These are phyloP conservation scores for Seira sanloemensis DNA, from an alignment of 2,888 invertebrate genomes.

Conservation along the genomic window DNA sequence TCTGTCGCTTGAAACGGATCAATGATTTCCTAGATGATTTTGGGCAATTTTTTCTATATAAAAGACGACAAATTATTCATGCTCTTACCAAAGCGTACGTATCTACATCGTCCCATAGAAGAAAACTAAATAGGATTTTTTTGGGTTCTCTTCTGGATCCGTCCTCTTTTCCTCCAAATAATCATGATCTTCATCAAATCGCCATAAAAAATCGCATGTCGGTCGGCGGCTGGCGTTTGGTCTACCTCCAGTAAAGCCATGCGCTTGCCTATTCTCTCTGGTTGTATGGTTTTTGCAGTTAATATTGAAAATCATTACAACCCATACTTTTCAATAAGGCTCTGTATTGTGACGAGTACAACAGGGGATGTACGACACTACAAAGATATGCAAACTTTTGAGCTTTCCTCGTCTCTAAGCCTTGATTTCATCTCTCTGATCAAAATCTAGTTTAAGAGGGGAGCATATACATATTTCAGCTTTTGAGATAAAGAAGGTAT, in stretches of 20 bases:
- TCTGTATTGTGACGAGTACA: background rate
- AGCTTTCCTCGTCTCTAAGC: background rate
- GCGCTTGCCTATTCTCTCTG: background rate
- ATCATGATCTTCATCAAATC: constrained; percentile 43
- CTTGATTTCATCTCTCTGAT: background rate
- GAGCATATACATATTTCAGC: background rate
- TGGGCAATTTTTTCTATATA: constrained; percentile 21
- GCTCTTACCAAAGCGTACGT: too few relatives aligned
- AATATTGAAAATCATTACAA: background rate
- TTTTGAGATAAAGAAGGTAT: background rate
- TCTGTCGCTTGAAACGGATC: constrained; percentile 36
- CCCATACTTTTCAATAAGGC: too few relatives aligned
- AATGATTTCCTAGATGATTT: constrained; percentile 43
- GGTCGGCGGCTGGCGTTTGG: constrained; percentile 27
- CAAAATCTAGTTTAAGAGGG: background rate
- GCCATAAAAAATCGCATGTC: constrained; percentile 20
- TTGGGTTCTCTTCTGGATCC: background rate
- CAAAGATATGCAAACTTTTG: background rate
- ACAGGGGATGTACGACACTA: background rate
- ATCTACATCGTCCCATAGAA: background rate
- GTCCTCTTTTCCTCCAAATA: too few relatives aligned
- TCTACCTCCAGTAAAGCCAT: constrained; percentile 23
- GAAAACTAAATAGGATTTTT: background rate
- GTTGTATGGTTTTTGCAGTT: background rate
- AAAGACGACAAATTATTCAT: constrained; percentile 53